Evolutionary conservation across 2,797 vertebrate species (phyloP), one percentile per base, ranked within the genome.

Genomic region (Malacoraja senta): DNA sequence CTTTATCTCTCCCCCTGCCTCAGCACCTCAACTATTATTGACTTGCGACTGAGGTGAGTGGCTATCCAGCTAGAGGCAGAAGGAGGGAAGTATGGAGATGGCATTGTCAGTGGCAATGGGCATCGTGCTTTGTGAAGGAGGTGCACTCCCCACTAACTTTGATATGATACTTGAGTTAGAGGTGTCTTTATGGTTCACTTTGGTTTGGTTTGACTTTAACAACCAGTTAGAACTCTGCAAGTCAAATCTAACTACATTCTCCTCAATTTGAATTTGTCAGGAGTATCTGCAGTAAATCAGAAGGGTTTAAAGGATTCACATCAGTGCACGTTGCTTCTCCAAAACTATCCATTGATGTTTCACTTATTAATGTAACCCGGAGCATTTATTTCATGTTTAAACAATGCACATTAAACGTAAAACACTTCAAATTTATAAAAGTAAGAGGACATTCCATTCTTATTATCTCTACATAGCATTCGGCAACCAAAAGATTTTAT

Each of bases 311-410:
- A 86, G 58, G 58, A 65, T 86, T 63, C 61, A 58, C 53, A 83
- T 26, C 44, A 29, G 38, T 38, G 38, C 38, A 38, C 38, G 26
- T 86, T 63, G 10, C 29, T 32, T 86, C 63, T 86, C 83, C 32
- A 21, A 1, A 15, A 65, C 61, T 86, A 80, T 80, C 15, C 35
- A 44, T 26, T 8, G 61, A 61, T 65, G 17, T n/a, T 86, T 86
- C 83, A 65, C 58, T 63, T 61, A 0, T 61, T 63, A 17, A 86
- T 32, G 29, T 86, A 65, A 63, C 3, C 83, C 29, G 63, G 83
- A n/a, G 58, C 58, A n/a, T 86, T 86, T 63, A 86, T 65, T 61
- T 86, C 83, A 88, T 68, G 8, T 65, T 88, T 88, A 88, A 88
- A 88, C 61, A 88, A 35, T 32, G 61, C n/a, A 65, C 17, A 88